Percentiles rank a stretch among this genome's conserved stretches.
These are phyloP conservation scores for Linurgus olivaceus DNA, from an alignment of 2,797 vertebrate genomes.

Conservation along the genomic window DNA sequence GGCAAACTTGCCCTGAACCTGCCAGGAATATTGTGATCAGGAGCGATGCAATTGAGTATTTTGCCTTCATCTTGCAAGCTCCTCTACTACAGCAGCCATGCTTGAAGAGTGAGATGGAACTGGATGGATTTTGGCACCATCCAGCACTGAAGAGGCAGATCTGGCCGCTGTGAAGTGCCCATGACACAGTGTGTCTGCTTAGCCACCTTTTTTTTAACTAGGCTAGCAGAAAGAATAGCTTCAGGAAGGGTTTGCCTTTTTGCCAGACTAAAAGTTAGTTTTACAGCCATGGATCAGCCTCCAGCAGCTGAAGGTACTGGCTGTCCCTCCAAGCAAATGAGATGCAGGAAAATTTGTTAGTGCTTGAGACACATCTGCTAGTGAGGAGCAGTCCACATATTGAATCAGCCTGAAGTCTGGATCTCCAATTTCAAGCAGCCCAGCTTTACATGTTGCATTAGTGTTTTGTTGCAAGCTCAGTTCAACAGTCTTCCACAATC, in stretches of 20 bases:
- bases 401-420: background rate
- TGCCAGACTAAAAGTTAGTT: background rate
- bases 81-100: rapidly evolving
- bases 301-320: background rate
- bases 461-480: background rate
- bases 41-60: background rate
- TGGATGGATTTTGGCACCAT: background rate
- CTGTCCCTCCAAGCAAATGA: background rate
- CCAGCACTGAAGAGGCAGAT: background rate
- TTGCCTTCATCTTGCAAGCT: background rate
- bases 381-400: background rate
- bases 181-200: background rate
- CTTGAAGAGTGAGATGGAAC: background rate
- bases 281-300: background rate
- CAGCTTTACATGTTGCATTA: background rate
- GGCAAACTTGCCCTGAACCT: background rate
- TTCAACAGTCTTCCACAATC: background rate
- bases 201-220: background rate
- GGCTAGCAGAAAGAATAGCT: background rate
- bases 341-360: background rate
- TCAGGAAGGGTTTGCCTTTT: background rate
- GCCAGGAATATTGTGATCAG: background rate
- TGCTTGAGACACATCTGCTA: background rate
- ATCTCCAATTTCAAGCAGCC: background rate
- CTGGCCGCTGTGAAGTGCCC: background rate